These are phyloP conservation scores for Lissonota sp. DNA, from an alignment of 2,888 invertebrate genomes.

Conservation along the genomic window DNA sequence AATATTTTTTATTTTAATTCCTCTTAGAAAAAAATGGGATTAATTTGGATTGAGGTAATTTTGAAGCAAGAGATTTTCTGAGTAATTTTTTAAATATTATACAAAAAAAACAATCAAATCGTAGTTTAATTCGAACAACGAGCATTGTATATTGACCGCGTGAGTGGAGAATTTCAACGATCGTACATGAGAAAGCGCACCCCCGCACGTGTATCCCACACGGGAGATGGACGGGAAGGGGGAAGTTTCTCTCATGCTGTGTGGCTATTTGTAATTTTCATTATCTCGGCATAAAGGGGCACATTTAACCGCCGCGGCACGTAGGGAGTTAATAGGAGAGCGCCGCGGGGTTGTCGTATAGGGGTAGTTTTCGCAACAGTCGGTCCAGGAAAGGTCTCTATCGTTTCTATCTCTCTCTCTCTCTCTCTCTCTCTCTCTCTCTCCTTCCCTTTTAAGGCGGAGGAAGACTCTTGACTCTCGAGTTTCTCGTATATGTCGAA, in stretches of 20 bases:
- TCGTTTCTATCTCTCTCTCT: slow-evolving; percentile 38
- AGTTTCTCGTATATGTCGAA: slow-evolving; percentile 16
- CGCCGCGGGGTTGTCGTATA: slow-evolving; percentile 59
- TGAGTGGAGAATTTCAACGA: background rate
- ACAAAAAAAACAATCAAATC: background rate
- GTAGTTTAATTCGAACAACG: background rate
- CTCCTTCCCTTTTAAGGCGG: slow-evolving; percentile 43
- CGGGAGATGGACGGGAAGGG: background rate
- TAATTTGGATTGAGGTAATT: no score
- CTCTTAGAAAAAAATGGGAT: no score
- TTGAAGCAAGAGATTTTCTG: no score
- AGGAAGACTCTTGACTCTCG: slow-evolving; percentile 48
- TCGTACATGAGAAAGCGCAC: slow-evolving; percentile 46
- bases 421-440: slow-evolving; percentile 47
- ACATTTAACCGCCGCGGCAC: slow-evolving; percentile 81
- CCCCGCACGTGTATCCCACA: slow-evolving; percentile 72
- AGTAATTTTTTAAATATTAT: no score
- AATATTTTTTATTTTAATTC: no score
- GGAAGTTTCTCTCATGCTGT: slow-evolving; percentile 30
- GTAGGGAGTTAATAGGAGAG: slow-evolving; percentile 82
- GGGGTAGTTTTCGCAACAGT: slow-evolving; percentile 48
- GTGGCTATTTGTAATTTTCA: slow-evolving; percentile 83
- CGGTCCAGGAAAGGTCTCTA: slow-evolving; percentile 55
- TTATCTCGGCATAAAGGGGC: slow-evolving; percentile 82
- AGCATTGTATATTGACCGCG: background rate